Evolutionary conservation across 2,113 vertebrate species (phyloP).

Genomic region (Ariopsis seemanni): DNA sequence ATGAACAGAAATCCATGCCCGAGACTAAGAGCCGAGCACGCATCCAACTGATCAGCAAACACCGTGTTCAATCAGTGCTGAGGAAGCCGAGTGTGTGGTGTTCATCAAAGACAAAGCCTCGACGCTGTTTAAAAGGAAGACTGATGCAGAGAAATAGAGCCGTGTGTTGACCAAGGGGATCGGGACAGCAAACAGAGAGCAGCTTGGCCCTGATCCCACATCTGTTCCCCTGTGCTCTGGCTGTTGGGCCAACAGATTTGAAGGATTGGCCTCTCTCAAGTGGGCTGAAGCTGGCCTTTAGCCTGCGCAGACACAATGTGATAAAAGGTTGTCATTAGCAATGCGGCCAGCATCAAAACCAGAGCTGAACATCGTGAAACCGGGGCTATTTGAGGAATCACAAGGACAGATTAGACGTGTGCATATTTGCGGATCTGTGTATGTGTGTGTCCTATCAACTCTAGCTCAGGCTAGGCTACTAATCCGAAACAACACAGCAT

Average conservation of each 20-base stretch:
- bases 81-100: slow-evolving; percentile 56
- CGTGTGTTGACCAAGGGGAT: slow-evolving; percentile 71
- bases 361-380: slow-evolving; percentile 55
- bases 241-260: slow-evolving; percentile 60
- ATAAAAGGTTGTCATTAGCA: slow-evolving; percentile 69
- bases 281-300: slow-evolving; percentile 64
- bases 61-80: slow-evolving; percentile 56
- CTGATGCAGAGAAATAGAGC: slow-evolving; percentile 57
- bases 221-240: slow-evolving; percentile 64
- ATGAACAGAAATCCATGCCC: slow-evolving; percentile 18
- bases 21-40: slow-evolving; percentile 34
- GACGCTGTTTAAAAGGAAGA: slow-evolving; percentile 60
- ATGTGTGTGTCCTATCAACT: slow-evolving; percentile 33
- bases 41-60: slow-evolving; percentile 61
- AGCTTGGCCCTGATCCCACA: slow-evolving; percentile 68
- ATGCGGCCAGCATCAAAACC: slow-evolving; percentile 64
- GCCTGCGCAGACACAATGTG: slow-evolving; percentile 58
- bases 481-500: slow-evolving; percentile 58
- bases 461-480: slow-evolving; percentile 37
- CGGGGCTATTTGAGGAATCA: slow-evolving; percentile 63
- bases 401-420: slow-evolving; percentile 60
- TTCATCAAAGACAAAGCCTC: slow-evolving; percentile 65
- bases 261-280: slow-evolving; percentile 67
- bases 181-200: slow-evolving; percentile 64
- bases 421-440: slow-evolving; percentile 31